Evolutionary conservation across 2,113 vertebrate genomes (phyloP), one percentile per base, ranked within the genome.

Genomic region (Vicugna pacos): DNA sequence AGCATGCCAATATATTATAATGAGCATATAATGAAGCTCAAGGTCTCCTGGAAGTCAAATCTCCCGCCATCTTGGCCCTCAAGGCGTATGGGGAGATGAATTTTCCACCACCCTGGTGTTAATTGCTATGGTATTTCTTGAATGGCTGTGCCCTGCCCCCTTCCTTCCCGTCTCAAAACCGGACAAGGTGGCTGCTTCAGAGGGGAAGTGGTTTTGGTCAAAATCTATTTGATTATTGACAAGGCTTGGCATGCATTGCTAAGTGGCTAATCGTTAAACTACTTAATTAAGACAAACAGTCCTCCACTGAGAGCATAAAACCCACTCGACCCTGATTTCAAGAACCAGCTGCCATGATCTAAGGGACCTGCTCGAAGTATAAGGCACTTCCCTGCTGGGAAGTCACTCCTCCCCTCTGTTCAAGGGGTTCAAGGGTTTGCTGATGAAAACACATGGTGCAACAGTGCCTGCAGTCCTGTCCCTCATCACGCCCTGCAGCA

Each of bases 141-240:
- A 42, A 42, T 42, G 38, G 38, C 38, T 42, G 38, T 42, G 38
- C 38, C 38, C 38, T 42, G 38, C 38, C 38, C 38, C 38, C 38
- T 42, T 42, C 38, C 38, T 42, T 42, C 38, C 38, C 5, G 38
- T 42, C 38, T 42, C 38, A 42, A 42, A 42, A 2, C 20, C 1
- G 22, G 93, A 67, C 73, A n/a, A 82, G 46, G 80, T 72, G 54
- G 54, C 28, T 82, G 10, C 32, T 72, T 96, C 17, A n/a, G 76
- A n/a, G 20, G 93, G n/a, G 80, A 62, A 93, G 52, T 48, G 4
- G 26, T 48, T 58, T 90, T 70, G 72, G 69, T 65, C 42, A 93
- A 92, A 92, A 35, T 58, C 76, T 42, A 9, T 97, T 91, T 92
- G 60, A 84, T 50, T 86, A 95, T 62, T 79, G 73, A 58, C 72